Base-by-base conservation (phyloP, 2,797 vertebrate species). In the Galaxias olidus region DNA sequence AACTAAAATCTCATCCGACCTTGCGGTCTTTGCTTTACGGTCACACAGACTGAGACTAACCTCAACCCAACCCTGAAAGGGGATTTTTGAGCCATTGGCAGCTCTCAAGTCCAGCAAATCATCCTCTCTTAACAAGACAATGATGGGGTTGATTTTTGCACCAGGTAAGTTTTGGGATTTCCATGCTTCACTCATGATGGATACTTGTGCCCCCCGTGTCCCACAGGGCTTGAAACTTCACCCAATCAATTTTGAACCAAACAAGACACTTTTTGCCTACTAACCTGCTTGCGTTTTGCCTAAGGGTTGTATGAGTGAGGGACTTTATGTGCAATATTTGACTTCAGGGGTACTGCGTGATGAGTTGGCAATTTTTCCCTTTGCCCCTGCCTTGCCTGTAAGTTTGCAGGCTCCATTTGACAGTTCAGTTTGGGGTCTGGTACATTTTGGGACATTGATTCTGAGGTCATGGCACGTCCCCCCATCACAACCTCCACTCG, bases 151-250 rank as follows among this genome's bases (percentile, higher is more conserved):
- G 14, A 60, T 15, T 44, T n/a, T 4, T 17, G 52, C n/a, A n/a
- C n/a, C n/a, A n/a, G n/a, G n/a, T n/a, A n/a, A 20, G 52, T 65
- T 63, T 30, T 48, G 13, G 4, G 50, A 54, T 4, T 50, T 68
- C 58, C 61, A 65, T 44, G 18, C 13, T 43, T 75, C 50, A 60
- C 55, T 72, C 20, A 69, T 66, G 0, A 72, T 60, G 4, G 74
- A 63, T 10, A 69, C 68, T 42, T 65, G 60, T 20, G 63, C 63
- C 14, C 56, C 44, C 40, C 40, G 68, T 66, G n/a, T 56, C 70
- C 73, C 54, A 72, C n/a, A 45, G 1, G 4, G 15, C 54, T 20
- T 63, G 59, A 68, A 61, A 62, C 10, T 58, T 68, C 4, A 55
- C 8, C 0, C 0, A 47, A 9, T 71, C 64, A 45, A 71, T 66